Conservation (phyloP, 1,140 invertebrate species). For the Callitettix versicolor region DNA sequence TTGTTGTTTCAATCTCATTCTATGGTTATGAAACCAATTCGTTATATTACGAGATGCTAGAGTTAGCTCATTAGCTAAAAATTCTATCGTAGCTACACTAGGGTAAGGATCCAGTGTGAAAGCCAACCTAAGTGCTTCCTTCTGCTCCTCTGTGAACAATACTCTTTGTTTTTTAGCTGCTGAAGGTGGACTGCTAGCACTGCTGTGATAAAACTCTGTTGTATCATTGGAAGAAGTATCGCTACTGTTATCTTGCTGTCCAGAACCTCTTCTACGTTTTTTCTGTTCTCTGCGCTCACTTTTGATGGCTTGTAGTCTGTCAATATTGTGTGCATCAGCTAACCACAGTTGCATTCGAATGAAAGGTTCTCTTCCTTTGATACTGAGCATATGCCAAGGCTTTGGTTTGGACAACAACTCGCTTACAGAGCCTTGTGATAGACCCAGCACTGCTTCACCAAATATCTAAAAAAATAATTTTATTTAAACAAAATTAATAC, state of each 20-base stretch:
- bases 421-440: constrained; percentile 94
- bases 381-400: constrained; percentile 97
- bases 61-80: constrained; percentile 79
- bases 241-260: constrained; percentile 58
- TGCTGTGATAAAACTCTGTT: constrained; percentile 80
- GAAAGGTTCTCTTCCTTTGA: constrained; percentile 95
- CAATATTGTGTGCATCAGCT: constrained; percentile 86
- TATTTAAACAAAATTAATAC: too few species aligned
- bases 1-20: constrained; percentile 91
- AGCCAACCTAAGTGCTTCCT: constrained; percentile 86
- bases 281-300: constrained; percentile 83
- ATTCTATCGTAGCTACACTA: constrained; percentile 89
- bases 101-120: constrained; percentile 95
- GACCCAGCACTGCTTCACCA: constrained; percentile 88
- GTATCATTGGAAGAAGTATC: constrained; percentile 81
- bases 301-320: constrained; percentile 73
- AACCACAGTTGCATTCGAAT: constrained; percentile 97
- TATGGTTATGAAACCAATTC: constrained; percentile 99
- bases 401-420: constrained; percentile 96
- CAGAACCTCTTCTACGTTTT: constrained; percentile 56
- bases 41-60: constrained; percentile 93
- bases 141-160: constrained; percentile 93
- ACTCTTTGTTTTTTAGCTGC: constrained; percentile 78
- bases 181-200: constrained; percentile 44
- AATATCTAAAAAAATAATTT: constrained; percentile 56